Evolutionary conservation across 2,888 invertebrate species (phyloP).

Genomic region (Linhomoeus sp.): DNA sequence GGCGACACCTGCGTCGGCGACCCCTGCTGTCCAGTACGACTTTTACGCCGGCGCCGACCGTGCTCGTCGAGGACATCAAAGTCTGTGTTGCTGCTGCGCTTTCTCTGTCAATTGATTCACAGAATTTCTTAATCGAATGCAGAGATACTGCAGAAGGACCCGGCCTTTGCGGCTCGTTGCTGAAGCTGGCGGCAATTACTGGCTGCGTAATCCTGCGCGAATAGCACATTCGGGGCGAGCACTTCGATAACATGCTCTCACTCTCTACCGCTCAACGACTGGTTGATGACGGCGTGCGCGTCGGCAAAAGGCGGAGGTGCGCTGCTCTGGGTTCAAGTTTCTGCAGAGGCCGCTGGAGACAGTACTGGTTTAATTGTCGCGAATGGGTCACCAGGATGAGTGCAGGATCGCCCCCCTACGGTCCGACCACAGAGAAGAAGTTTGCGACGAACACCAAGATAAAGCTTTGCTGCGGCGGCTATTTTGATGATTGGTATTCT

Average conservation of each 20-base stretch:
- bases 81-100: constrained; percentile 17
- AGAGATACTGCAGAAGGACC: constrained; percentile 56
- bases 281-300: constrained; percentile 80
- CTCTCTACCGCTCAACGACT: constrained; percentile 83
- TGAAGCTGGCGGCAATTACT: constrained; percentile 88
- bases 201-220: constrained; percentile 82
- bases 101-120: too few relatives aligned
- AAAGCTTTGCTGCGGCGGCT: too few relatives aligned
- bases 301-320: constrained; percentile 46
- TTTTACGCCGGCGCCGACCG: constrained; percentile 91
- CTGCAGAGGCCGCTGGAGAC: too few relatives aligned
- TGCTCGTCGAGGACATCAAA: constrained; percentile 94
- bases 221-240: constrained; percentile 51
- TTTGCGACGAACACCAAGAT: too few relatives aligned
- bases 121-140: too few relatives aligned
- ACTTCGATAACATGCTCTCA: constrained; percentile 87
- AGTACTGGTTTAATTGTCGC: too few relatives aligned
- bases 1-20: constrained; percentile 88
- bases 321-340: too few relatives aligned
- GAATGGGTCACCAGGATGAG: too few relatives aligned
- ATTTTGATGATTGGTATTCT: too few relatives aligned
- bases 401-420: too few relatives aligned
- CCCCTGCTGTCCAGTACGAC: constrained; percentile 90
- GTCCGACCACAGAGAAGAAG: too few relatives aligned
- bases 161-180: constrained; percentile 87